Evolutionary conservation across 2,888 invertebrate species (phyloP), one percentile per base, ranked within the genome.

Genomic region (Drosophila fungiperda): DNA sequence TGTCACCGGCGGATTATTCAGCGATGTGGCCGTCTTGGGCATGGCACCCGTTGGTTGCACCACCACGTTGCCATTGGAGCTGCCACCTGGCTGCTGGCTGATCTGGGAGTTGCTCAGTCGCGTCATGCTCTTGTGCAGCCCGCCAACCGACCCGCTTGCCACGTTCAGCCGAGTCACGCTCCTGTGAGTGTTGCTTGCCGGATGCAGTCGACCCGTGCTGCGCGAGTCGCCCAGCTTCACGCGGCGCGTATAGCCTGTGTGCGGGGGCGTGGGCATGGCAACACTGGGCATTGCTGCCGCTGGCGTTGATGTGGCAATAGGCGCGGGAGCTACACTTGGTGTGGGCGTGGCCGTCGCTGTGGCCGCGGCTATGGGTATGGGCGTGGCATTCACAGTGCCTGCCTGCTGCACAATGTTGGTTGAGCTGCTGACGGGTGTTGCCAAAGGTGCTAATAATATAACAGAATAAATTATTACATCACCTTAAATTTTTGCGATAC

Each of bases 41-140:
- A 77, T 79, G 38, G 92, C 93, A 78, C 92, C 90, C 45, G 92
- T 91, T 63, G 92, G 92, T 61, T 92, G 92, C 36, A 92, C 92
- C 26, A 92, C 90, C 23, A 93, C 92, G 79, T 92, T 89, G 15
- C 92, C 89, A 64, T 91, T 93, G 61, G 92, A 92, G 45, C 69
- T 91, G 61, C 94, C 94, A n/a, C 83, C 87, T 2, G 89, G 86
- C 61, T 94, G 94, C 67, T 94, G 94, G 90, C 96, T 96, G 82
- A 96, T 96, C 92, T 97, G 96, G 48, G 96, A 96, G 17, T 96
- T 96, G 72, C 96, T 96, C 71, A 97, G 92, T 45, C 96, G 94
- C 11, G 97, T 97, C 96, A 97, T 96, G 91, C 97, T 97, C 92
- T 96, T 97, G 91, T 97, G 96, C 6, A 97, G 94, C 1, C 96